phyloP scores from a whole-genome alignment of 2,888 invertebrate species.

The Dusona sp. region DNA sequence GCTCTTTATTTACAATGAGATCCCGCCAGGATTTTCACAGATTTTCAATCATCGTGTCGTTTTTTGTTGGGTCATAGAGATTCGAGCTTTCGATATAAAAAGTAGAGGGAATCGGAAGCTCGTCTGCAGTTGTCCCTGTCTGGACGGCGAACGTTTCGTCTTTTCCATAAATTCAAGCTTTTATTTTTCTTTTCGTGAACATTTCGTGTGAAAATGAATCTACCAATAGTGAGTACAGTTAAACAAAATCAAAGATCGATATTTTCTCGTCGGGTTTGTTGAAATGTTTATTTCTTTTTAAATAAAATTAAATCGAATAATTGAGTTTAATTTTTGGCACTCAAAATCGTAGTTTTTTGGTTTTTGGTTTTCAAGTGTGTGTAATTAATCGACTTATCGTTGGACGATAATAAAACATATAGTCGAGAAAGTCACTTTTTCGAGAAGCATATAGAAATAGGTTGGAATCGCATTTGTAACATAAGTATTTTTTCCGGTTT shows the following conservation, averaged over 20 bases:
- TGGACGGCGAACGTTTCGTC: conserved; percentile 1
- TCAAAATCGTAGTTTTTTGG: too few species aligned
- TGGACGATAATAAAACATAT: neutral
- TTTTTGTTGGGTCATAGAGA: conserved; percentile 14
- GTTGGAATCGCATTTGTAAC: neutral
- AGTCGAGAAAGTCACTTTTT: too few species aligned
- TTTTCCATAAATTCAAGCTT: neutral
- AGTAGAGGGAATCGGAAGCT: conserved; percentile 17
- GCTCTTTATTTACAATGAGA: conserved; percentile 73
- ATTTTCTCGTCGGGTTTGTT: neutral
- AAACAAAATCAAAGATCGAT: neutral
- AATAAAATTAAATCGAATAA: too few species aligned
- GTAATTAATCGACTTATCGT: neutral
- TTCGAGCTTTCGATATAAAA: conserved; percentile 57
- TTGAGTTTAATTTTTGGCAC: too few species aligned
- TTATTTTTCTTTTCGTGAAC: conserved; percentile 17
- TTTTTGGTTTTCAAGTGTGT: neutral
- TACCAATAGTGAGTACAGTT: conserved; percentile 68
- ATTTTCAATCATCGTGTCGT: conserved; percentile 44
- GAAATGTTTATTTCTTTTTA: neutral
- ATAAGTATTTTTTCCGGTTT: neutral
- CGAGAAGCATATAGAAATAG: neutral
- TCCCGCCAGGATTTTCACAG: conserved; percentile 65
- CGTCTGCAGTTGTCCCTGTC: conserved; percentile 28
- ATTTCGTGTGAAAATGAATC: conserved; percentile 60